These are phyloP conservation scores for Dryoscopus gambensis DNA, from an alignment of 2,113 vertebrate species.

Conservation along the genomic window DNA sequence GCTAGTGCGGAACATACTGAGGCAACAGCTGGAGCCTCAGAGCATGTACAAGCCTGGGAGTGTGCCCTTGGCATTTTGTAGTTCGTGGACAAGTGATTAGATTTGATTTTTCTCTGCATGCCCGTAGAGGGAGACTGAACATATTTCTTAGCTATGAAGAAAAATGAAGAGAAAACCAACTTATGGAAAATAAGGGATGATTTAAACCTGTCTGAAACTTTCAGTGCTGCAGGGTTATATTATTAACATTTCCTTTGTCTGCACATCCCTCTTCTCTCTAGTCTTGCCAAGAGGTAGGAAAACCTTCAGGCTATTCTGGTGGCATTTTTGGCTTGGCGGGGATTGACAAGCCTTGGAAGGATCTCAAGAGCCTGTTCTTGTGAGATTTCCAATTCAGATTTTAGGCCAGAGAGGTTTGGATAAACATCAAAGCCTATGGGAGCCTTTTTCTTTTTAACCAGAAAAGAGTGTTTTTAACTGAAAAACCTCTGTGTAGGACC, in stretches of 20 bases:
- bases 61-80: not conserved
- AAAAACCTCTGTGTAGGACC: not conserved
- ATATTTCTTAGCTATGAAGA: not conserved
- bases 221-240: not conserved
- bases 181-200: not conserved
- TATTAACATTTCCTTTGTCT: slow-evolving; percentile 44
- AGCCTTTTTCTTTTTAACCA: slow-evolving; percentile 18
- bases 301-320: slow-evolving; percentile 46
- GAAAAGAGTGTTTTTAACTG: slow-evolving; percentile 7
- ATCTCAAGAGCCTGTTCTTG: slow-evolving; percentile 40
- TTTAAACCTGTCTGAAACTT: slow-evolving; percentile 3
- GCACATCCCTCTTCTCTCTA: slow-evolving; percentile 31
- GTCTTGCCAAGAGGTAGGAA: slow-evolving; percentile 48
- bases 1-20: not conserved
- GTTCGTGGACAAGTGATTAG: not conserved
- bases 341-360: slow-evolving; percentile 35
- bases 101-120: not conserved
- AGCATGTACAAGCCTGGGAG: not conserved
- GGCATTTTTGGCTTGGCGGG: slow-evolving; percentile 51
- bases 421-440: slow-evolving; percentile 44
- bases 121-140: not conserved
- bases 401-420: slow-evolving; percentile 42
- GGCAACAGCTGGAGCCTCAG: not conserved
- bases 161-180: not conserved
- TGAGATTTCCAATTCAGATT: slow-evolving; percentile 55